A percentile compares a stretch with the other conserved stretches of the same genome.
Conservation (phyloP, 2,113 vertebrate species). For the Todiramphus chloris region DNA sequence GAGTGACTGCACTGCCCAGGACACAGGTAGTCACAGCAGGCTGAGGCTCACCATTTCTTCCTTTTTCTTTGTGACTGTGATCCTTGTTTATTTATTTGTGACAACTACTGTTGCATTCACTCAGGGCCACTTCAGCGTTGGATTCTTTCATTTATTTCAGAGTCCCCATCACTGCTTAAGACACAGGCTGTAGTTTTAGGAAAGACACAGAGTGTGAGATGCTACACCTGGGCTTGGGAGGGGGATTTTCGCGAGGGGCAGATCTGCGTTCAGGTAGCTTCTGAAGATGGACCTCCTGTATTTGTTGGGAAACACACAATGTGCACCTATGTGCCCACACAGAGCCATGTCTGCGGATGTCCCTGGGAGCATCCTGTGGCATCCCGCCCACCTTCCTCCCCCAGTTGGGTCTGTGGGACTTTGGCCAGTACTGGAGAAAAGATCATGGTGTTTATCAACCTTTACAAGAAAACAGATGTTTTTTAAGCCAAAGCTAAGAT, state of each 20-base stretch:
- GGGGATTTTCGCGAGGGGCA: not conserved
- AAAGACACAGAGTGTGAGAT: not conserved
- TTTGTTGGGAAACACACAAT: not conserved
- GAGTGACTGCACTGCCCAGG: not conserved
- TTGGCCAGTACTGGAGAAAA: not conserved
- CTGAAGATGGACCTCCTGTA: not conserved
- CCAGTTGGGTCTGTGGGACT: not conserved
- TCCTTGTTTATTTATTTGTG: not conserved
- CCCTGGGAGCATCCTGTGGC: not conserved
- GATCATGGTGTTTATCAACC: not conserved
- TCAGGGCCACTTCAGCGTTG: not conserved
- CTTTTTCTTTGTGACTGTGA: not conserved
- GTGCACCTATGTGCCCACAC: fast-evolving
- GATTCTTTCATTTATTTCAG: not conserved
- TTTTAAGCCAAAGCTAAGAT: slow-evolving; percentile 12
- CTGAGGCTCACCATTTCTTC: not conserved
- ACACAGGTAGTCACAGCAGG: not conserved
- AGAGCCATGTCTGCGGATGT: not conserved
- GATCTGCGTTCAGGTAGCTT: not conserved
- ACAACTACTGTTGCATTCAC: not conserved
- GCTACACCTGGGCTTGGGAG: not conserved
- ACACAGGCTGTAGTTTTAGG: not conserved
- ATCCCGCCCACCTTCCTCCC: not conserved
- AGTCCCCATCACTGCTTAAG: fast-evolving
- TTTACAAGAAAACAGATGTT: slow-evolving; percentile 6